Conservation (phyloP, 2,797 vertebrate genomes). For the Molossus molossus region DNA sequence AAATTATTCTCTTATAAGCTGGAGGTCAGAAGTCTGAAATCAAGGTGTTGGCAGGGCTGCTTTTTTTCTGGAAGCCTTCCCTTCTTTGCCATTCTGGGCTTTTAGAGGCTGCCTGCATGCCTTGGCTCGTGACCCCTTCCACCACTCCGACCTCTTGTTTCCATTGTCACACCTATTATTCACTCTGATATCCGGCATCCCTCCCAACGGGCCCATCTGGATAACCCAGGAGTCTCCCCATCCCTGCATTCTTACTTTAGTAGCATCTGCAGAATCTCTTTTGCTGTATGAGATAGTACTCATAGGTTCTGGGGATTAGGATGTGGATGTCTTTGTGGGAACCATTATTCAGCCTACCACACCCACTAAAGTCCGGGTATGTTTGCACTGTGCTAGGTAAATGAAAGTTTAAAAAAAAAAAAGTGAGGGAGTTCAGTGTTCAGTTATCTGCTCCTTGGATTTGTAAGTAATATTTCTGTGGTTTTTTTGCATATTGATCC, state of each 20-base stretch:
- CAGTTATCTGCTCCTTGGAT: not conserved
- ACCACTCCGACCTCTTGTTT: not conserved
- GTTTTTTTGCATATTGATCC: not conserved
- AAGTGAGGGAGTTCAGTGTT: not conserved
- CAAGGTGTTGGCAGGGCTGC: not conserved
- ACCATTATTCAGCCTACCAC: not conserved
- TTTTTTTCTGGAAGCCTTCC: not conserved
- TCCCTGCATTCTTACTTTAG: not conserved
- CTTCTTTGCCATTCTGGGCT: not conserved
- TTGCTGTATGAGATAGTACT: not conserved
- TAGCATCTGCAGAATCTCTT: not conserved
- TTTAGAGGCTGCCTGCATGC: not conserved
- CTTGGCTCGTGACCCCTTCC: not conserved
- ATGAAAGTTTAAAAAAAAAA: not conserved
- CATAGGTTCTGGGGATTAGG: not conserved
- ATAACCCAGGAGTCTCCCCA: not conserved
- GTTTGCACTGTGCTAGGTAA: slow-evolving; percentile 16
- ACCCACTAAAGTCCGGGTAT: not conserved
- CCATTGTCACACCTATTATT: not conserved
- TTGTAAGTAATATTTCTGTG: not conserved
- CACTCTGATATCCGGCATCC: not conserved
- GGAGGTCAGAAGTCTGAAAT: not conserved
- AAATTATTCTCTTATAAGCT: not conserved
- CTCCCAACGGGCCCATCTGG: not conserved
- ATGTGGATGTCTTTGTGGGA: not conserved